Conservation (phyloP, 2,888 invertebrate genomes). For the Lingula anatina region DNA sequence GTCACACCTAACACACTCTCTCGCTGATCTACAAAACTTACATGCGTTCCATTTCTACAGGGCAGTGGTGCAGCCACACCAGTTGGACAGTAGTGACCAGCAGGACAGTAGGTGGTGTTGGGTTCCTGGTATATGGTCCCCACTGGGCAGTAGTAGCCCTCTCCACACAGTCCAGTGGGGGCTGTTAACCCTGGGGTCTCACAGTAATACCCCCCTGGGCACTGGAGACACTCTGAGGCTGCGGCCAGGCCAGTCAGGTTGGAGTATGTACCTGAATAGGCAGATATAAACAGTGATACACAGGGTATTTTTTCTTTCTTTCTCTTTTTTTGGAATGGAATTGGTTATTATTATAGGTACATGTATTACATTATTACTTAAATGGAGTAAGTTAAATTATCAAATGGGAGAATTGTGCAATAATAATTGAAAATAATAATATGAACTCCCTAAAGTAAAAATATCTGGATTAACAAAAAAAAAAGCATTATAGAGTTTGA, state of each 20-base stretch:
- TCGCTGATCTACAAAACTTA: too few species aligned
- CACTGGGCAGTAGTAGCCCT: slow-evolving; percentile 43
- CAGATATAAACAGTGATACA: background rate
- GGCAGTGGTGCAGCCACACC: slow-evolving; percentile 35
- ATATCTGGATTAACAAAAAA: too few species aligned
- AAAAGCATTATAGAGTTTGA: too few species aligned
- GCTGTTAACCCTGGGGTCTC: slow-evolving; percentile 29
- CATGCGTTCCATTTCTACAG: slow-evolving; percentile 42
- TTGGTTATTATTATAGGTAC: too few species aligned
- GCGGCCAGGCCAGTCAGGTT: slow-evolving; percentile 29
- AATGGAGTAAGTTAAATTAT: too few species aligned
- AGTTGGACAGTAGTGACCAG: slow-evolving; percentile 42
- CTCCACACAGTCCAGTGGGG: slow-evolving; percentile 37
- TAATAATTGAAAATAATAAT: too few species aligned
- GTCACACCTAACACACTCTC: too few species aligned
- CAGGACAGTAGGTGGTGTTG: slow-evolving; percentile 25
- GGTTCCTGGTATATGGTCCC: slow-evolving; percentile 34
- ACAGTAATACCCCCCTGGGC: slow-evolving; percentile 41
- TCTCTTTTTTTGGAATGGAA: too few species aligned
- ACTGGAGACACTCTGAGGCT: slow-evolving; percentile 26
- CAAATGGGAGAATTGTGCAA: too few species aligned
- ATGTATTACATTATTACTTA: too few species aligned
- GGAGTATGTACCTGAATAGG: slow-evolving; percentile 33
- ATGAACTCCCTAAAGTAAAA: too few species aligned
- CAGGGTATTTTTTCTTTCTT: too few species aligned